Evolutionary conservation across 2,113 vertebrate species (phyloP).

Genomic region (Polypterus bichir): DNA sequence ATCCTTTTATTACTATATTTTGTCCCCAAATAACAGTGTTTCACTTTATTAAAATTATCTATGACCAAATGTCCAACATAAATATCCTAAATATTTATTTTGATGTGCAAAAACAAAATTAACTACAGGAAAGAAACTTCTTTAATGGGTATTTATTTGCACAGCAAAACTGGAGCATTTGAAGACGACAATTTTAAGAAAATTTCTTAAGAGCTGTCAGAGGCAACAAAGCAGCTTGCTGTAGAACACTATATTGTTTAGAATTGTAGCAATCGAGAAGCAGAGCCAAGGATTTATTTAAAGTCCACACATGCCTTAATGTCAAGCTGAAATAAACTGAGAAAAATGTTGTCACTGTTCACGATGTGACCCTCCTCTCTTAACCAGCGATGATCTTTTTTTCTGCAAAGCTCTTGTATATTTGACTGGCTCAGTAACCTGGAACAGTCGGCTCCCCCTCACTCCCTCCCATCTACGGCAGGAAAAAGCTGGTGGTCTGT

Average conservation of each 20-base stretch:
- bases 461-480: slow-evolving; percentile 25
- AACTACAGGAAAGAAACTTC: not conserved
- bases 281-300: no score
- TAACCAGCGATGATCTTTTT: slow-evolving; percentile 20
- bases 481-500: slow-evolving; percentile 45
- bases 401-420: slow-evolving; percentile 16
- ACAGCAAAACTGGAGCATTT: not conserved
- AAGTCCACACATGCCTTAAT: slow-evolving; percentile 7
- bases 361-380: slow-evolving; percentile 15
- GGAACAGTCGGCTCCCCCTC: slow-evolving; percentile 17
- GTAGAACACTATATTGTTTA: rapidly evolving
- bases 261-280: slow-evolving; percentile 4
- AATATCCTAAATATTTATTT: no score
- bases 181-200: not conserved
- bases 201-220: not conserved
- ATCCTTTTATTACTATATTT: no score
- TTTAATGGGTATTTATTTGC: not conserved
- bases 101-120: no score
- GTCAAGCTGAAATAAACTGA: slow-evolving; percentile 16
- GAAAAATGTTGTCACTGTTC: slow-evolving; percentile 11
- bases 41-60: no score
- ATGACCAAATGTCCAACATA: no score
- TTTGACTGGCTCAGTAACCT: slow-evolving; percentile 2
- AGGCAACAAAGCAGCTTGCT: not conserved
- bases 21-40: no score